Base-by-base conservation (phyloP, 2,797 vertebrate genomes). In the Rhinichthys osculus region DNA sequence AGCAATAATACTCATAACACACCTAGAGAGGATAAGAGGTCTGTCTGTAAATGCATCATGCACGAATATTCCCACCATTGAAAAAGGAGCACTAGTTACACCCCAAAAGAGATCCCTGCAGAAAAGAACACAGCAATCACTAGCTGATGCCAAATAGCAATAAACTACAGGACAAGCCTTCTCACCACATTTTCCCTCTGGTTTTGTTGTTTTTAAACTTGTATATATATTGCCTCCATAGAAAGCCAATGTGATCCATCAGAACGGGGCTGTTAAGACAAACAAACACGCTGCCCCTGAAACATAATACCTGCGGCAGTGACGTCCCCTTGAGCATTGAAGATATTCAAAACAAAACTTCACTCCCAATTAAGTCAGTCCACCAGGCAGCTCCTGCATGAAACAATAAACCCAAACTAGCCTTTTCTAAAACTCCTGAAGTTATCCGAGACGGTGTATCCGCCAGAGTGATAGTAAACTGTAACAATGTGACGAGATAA, bases 281-380 rank as follows among this genome's bases (percentile, higher is more conserved):
- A 66, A 74, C 78, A 85, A 85, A 85, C 84, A 85, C 7, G 3
- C 69, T 21, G 69, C 54, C 40, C 47, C 38, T 69, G 82, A 84
- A 77, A 85, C 52, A 50, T 50, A 52, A 85, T 62, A 64, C 21
- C 44, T 69, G 62, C 3, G 3, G 59, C 73, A 77, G 62, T 1
- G 16, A 52, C 16, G 10, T 84, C 72, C 76, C 62, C 50, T 69
- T 57, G 66, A 78, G 74, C 74, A 84, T 33, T 69, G 35, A 57
- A 42, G 33, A 78, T 62, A 35, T 72, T 38, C 44, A 67, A 77
- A 84, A 84, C 72, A 84, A 84, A 83, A 69, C 83, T 74, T 73
- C 57, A 64, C 54, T 84, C 35, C n/a, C 33, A n/a, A 54, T 78
- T 30, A 69, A 69, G 44, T 84, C 44, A 67, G 11, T 73, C 70